Percentiles rank a stretch among this genome's conserved stretches.
phyloP scores from a whole-genome alignment of 2,888 invertebrate species.

The Creontiades dilutus region DNA sequence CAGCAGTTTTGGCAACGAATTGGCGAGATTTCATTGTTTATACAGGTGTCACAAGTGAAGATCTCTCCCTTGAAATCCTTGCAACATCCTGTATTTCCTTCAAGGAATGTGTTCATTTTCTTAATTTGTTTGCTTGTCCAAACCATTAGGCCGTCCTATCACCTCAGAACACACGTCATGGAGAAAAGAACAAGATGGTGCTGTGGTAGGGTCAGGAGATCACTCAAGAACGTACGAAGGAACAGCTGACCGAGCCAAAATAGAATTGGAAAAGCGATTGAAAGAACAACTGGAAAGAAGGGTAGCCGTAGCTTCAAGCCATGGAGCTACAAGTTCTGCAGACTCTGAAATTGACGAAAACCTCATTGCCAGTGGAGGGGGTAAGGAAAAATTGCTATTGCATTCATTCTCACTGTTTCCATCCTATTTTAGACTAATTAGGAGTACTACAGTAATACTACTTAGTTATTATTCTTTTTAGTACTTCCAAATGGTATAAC shows the following conservation, averaged over 20 bases:
- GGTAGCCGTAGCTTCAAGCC: conserved; percentile 1
- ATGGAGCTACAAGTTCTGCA: background rate
- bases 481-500: too few relatives aligned
- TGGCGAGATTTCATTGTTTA: too few relatives aligned
- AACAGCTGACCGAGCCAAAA: conserved; percentile 53
- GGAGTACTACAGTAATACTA: too few relatives aligned
- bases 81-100: too few relatives aligned
- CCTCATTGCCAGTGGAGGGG: conserved; percentile 38
- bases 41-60: too few relatives aligned
- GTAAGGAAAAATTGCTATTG: background rate
- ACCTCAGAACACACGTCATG: conserved; percentile 67
- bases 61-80: too few relatives aligned
- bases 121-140: too few relatives aligned
- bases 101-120: too few relatives aligned
- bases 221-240: conserved; percentile 61
- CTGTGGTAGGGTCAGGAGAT: conserved; percentile 51
- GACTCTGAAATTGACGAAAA: conserved; percentile 64
- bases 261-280: conserved; percentile 56
- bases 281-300: conserved; percentile 64
- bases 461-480: too few relatives aligned
- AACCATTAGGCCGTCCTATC: conserved; percentile 50
- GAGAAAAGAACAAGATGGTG: conserved; percentile 66
- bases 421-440: too few relatives aligned
- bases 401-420: too few relatives aligned
- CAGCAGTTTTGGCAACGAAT: too few relatives aligned